Evolutionary conservation across 2,797 vertebrate genomes (phyloP).

Genomic region (Todus mexicanus): DNA sequence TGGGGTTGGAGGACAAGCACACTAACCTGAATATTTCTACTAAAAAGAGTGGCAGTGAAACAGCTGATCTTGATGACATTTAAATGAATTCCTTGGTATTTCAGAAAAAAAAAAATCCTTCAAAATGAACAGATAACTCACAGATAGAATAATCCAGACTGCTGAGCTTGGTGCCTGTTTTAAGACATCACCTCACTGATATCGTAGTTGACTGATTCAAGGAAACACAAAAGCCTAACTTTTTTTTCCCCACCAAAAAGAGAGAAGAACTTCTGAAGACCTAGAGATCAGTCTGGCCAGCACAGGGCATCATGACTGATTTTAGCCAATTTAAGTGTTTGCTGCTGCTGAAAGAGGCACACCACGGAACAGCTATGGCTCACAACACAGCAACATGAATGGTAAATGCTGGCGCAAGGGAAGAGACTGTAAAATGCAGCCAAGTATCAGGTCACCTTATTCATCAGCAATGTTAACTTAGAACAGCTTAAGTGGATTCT

Average conservation of each 20-base stretch:
- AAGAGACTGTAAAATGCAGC: not conserved
- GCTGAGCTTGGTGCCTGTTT: not conserved
- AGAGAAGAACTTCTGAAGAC: not conserved
- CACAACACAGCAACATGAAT: not conserved
- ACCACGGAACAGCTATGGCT: not conserved
- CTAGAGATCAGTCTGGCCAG: not conserved
- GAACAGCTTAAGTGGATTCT: not conserved
- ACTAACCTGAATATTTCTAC: not conserved
- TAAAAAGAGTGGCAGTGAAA: not conserved
- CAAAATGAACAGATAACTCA: not conserved
- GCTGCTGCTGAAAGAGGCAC: not conserved
- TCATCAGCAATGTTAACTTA: not conserved
- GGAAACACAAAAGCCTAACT: not conserved
- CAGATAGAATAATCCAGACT: not conserved
- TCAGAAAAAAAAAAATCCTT: not conserved
- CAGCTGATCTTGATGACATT: not conserved
- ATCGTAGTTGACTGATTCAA: not conserved
- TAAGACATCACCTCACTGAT: not conserved
- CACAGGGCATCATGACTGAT: not conserved
- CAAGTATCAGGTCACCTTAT: not conserved
- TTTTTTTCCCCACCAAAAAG: not conserved
- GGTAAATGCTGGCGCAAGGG: not conserved
- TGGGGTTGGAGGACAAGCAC: not conserved
- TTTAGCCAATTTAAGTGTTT: slow-evolving; percentile 7
- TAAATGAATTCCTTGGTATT: not conserved